Evolutionary conservation across 2,113 vertebrate species (phyloP).

Genomic region (Raphicerus campestris): DNA sequence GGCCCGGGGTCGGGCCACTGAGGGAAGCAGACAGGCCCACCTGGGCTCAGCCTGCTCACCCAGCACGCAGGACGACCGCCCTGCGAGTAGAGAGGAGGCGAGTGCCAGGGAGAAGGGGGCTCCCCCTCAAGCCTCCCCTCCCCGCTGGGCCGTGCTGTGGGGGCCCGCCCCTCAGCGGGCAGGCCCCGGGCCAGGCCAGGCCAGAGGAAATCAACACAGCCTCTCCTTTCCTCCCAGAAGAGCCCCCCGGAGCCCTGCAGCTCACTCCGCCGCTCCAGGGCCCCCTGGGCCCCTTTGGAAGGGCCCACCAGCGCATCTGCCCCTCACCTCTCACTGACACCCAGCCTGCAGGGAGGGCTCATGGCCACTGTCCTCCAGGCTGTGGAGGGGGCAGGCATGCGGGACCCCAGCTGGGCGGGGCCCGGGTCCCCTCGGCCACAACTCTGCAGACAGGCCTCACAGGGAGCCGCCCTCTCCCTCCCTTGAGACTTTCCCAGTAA

Average conservation of each 20-base stretch:
- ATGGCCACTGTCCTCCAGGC: rapidly evolving
- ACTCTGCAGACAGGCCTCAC: neutral
- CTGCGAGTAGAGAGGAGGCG: constrained; percentile 61
- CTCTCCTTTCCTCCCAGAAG: neutral
- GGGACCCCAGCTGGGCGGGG: neutral
- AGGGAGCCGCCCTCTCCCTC: rapidly evolving
- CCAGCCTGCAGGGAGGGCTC: neutral
- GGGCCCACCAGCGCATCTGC: neutral
- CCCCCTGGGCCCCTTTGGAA: neutral
- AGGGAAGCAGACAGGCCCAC: neutral
- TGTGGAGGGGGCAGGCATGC: rapidly evolving
- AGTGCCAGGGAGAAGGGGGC: neutral
- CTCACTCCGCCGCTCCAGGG: neutral
- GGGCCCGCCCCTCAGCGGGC: neutral
- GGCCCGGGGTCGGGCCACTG: neutral
- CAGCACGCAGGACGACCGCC: constrained; percentile 61
- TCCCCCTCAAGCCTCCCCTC: neutral
- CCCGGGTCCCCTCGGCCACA: neutral
- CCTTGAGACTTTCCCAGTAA: neutral
- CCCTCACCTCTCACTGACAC: neutral
- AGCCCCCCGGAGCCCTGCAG: neutral
- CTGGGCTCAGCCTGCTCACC: constrained; percentile 29
- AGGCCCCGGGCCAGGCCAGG: neutral
- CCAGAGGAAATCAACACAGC: neutral
- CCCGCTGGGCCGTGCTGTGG: neutral